Percentiles rank a stretch among this genome's conserved stretches.
phyloP scores from a whole-genome alignment of 1,140 invertebrate species.

The Agrypnia vestita region DNA sequence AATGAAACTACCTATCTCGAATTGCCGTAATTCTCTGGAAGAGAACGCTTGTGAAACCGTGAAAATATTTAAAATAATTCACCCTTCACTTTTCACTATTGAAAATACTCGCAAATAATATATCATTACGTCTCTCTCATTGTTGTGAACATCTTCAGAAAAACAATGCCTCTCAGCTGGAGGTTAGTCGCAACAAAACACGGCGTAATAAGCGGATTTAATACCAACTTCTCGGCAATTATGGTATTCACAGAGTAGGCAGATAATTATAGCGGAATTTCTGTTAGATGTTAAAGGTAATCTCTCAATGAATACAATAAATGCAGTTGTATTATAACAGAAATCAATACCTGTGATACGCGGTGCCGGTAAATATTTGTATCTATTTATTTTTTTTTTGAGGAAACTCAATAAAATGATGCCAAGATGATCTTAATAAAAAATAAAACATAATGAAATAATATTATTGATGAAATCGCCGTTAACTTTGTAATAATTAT shows the following conservation, averaged over 20 bases:
- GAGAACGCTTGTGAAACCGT: not conserved
- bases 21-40: not conserved
- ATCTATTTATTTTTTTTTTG: too few relatives aligned
- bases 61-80: slow-evolving; percentile 20
- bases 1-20: too few relatives aligned
- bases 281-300: not conserved
- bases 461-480: too few relatives aligned
- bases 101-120: slow-evolving; percentile 46
- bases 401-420: too few relatives aligned
- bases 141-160: slow-evolving; percentile 49
- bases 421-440: too few relatives aligned
- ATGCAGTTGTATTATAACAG: too few relatives aligned
- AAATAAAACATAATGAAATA: too few relatives aligned
- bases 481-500: too few relatives aligned
- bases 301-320: not conserved
- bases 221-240: slow-evolving; percentile 11
- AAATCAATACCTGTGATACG: too few relatives aligned
- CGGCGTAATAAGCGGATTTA: slow-evolving; percentile 29
- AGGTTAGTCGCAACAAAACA: not conserved
- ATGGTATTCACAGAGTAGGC: not conserved
- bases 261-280: slow-evolving; percentile 4
- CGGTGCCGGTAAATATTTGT: too few relatives aligned
- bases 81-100: slow-evolving; percentile 22
- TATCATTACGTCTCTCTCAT: slow-evolving; percentile 50
- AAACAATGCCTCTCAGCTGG: slow-evolving; percentile 17